Base-by-base conservation (phyloP, 2,888 invertebrate genomes). In the Mythimna vitellina region DNA sequence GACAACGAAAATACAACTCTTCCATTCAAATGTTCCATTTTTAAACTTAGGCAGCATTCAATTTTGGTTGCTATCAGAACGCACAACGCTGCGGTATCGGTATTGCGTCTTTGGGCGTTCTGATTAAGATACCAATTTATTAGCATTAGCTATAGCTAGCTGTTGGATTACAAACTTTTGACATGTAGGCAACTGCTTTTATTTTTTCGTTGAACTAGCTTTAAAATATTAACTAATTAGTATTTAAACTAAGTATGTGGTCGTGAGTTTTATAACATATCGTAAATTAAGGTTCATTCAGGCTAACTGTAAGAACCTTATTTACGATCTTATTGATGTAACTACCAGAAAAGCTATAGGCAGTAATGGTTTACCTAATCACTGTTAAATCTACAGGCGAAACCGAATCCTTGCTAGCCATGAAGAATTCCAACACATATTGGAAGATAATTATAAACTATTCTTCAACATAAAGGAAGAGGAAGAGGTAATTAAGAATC, bases 401-500 rank as follows among this genome's bases (percentile, higher is more conserved):
- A 80, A 89, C 1, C 89, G 91, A 49, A 97, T 97, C 46, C 71
- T 92, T 0, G 89, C 90, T 0, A 97, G 97, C 29, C 97, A 97
- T 42, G 90, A 91, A 8, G 96, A 97, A 72, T 96, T 98, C 54
- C 90, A 96, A 76, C 89, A 94, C 8, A 93, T 97, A 22, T 93
- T 98, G 77, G 93, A 94, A 42, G 95, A 97, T 5, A 98, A 98
- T 92, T 97, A 97, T 82, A 97, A 97, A 70, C 89, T 98, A 7
- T 98, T 97, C 86, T 97, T 98, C 85, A 97, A 98, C 86, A 95
- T 97, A 57, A 89, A 96, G 72, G 95, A 96, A 0, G 96, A 96
- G 49, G 93, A 91, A 74, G 93, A 95, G 89, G 95, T 95, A 89
- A 57, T 46, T 4, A 25, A 17, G 65, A 49, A 29, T 38, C 20